Evolutionary conservation across 2,113 vertebrate genomes (phyloP).

Genomic region (Hippocampus abdominalis): DNA sequence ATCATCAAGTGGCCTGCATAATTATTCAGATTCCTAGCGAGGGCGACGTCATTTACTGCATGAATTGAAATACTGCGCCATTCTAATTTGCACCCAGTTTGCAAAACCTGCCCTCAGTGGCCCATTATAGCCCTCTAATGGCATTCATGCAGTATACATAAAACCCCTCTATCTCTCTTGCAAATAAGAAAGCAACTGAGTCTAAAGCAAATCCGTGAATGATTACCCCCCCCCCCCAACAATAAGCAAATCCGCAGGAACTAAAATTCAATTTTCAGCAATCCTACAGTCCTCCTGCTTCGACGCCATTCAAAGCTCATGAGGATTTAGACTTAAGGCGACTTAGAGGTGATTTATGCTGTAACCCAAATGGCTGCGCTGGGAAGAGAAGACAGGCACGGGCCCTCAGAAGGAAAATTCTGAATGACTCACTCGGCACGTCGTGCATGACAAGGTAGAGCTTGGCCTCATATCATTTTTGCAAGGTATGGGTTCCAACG

Average conservation of each 20-base stretch:
- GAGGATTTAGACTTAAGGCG: constrained; percentile 70
- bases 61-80: constrained; percentile 26
- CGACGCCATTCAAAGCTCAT: constrained; percentile 66
- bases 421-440: constrained; percentile 44
- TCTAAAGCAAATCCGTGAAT: constrained; percentile 61
- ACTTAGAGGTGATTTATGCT: constrained; percentile 72
- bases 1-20: constrained; percentile 13
- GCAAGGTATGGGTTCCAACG: constrained; percentile 30
- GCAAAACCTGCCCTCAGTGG: constrained; percentile 46
- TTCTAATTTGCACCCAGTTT: constrained; percentile 48
- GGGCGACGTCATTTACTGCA: constrained; percentile 12
- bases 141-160: constrained; percentile 30
- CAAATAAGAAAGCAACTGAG: constrained; percentile 60
- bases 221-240: constrained; percentile 58
- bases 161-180: constrained; percentile 52
- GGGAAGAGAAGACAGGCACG: constrained; percentile 37
- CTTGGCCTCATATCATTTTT: constrained; percentile 39
- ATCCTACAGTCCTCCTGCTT: constrained; percentile 61
- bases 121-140: constrained; percentile 50
- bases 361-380: constrained; percentile 54
- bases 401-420: constrained; percentile 39
- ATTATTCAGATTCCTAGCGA: background rate
- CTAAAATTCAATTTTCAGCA: constrained; percentile 70
- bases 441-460: constrained; percentile 41
- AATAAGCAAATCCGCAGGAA: constrained; percentile 66